Conservation (phyloP, 1,140 invertebrate genomes). For the Trichogramma pretiosum region DNA sequence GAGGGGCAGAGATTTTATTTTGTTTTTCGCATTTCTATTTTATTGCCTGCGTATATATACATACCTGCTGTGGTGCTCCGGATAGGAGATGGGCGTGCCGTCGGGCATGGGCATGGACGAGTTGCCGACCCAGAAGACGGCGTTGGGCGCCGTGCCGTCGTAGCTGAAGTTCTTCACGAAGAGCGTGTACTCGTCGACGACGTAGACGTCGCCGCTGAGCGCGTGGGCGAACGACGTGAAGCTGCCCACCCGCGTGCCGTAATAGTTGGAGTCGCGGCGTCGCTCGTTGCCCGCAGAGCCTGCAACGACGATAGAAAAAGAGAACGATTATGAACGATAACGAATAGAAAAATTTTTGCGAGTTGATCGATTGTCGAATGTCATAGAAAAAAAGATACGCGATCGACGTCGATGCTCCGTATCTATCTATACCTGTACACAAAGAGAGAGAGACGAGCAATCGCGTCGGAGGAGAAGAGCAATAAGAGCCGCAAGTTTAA, state of each 20-base stretch:
- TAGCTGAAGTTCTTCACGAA: conserved; percentile 81
- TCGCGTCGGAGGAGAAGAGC: too few species aligned
- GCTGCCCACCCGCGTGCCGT: conserved; percentile 61
- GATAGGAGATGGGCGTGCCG: conserved; percentile 76
- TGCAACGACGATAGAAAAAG: not conserved
- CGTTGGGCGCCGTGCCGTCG: conserved; percentile 74
- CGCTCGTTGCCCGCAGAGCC: not conserved
- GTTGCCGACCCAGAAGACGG: conserved; percentile 83
- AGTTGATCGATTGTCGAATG: too few species aligned
- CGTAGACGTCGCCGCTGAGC: conserved; percentile 70
- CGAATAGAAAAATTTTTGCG: too few species aligned
- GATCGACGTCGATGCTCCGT: too few species aligned
- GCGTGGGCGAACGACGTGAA: conserved; percentile 60
- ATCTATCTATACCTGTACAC: too few species aligned
- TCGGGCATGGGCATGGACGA: conserved; percentile 61
- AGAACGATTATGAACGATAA: not conserved
- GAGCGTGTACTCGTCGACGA: conserved; percentile 77
- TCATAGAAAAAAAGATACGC: too few species aligned
- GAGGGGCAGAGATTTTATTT: too few species aligned
- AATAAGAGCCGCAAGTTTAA: too few species aligned
- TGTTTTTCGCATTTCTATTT: too few species aligned
- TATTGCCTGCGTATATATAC: conserved; percentile 27
- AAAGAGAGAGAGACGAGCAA: too few species aligned
- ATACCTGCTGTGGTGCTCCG: conserved; percentile 66
- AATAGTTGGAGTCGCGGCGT: conserved; percentile 1